phyloP scores from a whole-genome alignment of 2,113 vertebrate genomes.

The Onychostoma macrolepis region DNA sequence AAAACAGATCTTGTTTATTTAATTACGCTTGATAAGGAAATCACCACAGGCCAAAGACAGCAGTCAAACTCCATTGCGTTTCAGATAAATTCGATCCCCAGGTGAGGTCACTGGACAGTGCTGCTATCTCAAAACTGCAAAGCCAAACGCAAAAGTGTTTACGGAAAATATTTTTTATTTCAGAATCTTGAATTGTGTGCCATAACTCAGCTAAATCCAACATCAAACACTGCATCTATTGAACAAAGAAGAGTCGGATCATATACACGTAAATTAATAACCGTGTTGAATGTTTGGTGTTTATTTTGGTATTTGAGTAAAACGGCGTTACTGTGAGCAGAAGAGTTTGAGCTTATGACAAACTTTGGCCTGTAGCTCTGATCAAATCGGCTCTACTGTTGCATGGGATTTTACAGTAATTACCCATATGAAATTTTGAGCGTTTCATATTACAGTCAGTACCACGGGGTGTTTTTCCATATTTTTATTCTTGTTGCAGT shows the following conservation, averaged over 20 bases:
- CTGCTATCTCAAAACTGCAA: background rate
- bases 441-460: background rate
- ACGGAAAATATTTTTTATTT: background rate
- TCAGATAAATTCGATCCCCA: background rate
- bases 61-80: constrained; percentile 1
- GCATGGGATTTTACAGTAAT: background rate
- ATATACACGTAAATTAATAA: constrained; percentile 19
- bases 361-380: background rate
- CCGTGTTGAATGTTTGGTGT: background rate
- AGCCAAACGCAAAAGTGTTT: background rate
- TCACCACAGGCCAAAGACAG: background rate
- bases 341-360: background rate
- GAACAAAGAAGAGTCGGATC: background rate
- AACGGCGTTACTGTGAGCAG: background rate
- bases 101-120: background rate
- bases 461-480: background rate
- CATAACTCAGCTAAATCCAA: background rate
- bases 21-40: constrained; percentile 30
- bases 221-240: background rate
- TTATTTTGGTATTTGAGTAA: constrained; percentile 12
- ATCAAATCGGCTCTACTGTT: background rate
- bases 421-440: background rate
- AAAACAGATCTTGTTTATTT: constrained; percentile 7
- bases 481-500: background rate
- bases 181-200: background rate